Conservation (phyloP, 2,797 vertebrate genomes). For the Loris lydekkerianus region DNA sequence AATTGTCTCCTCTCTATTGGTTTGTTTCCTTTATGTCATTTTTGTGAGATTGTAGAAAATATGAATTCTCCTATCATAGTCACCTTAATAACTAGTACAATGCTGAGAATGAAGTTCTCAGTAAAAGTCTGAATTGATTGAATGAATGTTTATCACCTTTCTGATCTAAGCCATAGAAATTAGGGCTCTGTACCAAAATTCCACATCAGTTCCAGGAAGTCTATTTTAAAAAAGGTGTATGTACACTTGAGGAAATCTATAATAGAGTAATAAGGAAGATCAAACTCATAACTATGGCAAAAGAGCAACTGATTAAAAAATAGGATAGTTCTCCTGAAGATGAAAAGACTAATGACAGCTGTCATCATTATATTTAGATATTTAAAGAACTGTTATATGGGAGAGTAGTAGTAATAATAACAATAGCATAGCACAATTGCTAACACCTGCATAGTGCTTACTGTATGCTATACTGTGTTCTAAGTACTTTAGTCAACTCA, state of each 20-base stretch:
- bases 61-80: background rate
- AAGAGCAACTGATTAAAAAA: background rate
- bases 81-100: background rate
- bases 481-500: background rate
- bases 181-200: background rate
- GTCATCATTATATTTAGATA: background rate
- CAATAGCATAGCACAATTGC: background rate
- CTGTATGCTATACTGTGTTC: background rate
- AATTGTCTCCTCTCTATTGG: background rate
- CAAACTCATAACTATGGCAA: slow-evolving; percentile 10
- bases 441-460: background rate
- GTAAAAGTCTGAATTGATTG: background rate
- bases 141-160: background rate
- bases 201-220: background rate
- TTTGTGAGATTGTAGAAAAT: background rate
- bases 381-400: background rate
- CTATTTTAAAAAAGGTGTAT: background rate
- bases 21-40: background rate
- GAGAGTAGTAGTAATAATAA: background rate
- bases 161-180: background rate
- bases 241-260: background rate
- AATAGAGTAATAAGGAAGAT: slow-evolving; percentile 1
- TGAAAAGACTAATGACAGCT: background rate
- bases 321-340: background rate
- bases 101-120: background rate